Evolutionary conservation across 2,888 invertebrate species (phyloP), one percentile per base, ranked within the genome.

Genomic region (Tetranychus truncatus): DNA sequence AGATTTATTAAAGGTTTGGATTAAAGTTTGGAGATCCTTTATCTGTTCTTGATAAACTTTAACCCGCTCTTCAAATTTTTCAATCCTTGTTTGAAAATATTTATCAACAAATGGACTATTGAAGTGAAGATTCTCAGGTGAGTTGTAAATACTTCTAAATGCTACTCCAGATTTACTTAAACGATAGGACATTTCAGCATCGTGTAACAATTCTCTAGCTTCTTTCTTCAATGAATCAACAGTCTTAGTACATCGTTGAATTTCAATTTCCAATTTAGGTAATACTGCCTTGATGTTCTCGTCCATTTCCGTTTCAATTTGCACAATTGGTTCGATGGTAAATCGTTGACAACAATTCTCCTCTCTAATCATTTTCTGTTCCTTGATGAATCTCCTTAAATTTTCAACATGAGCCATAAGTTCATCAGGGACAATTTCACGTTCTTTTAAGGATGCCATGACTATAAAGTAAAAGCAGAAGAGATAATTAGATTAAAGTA

Each of bases 321-420:
- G 74, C 11, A 76, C 65, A 66, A 77, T 77, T 15, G 77, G 76
- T 45, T 76, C 67, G 20, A 75, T 72, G 45, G 74, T 71, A 74
- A 76, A 77, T 71, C 73, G 55, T 72, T 75, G 77, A 44, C 76
- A 71, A 73, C 72, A 67, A 67, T 77, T 77, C 44, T 77, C 77
- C n/a, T 77, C 77, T 44, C 74, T 45, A 45, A 77, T 75, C 65
- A 55, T 34, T 69, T 77, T 77, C 74, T 77, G 77, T 2, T 74
- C 45, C 45, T 75, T 74, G 1, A 77, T 46, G 66, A 75, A 77
- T 44, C 75, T 67, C 46, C 77, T 77, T 21, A 75, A 75, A 15
- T 69, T 18, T 6, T 77, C 76, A 9, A 77, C 74, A 5, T 77
- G 45, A 55, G 74, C 71, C 15, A 77, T 45, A 18, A 76, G 46